Conservation (phyloP, 1,140 invertebrate species). For the Ceratitis capitata region DNA sequence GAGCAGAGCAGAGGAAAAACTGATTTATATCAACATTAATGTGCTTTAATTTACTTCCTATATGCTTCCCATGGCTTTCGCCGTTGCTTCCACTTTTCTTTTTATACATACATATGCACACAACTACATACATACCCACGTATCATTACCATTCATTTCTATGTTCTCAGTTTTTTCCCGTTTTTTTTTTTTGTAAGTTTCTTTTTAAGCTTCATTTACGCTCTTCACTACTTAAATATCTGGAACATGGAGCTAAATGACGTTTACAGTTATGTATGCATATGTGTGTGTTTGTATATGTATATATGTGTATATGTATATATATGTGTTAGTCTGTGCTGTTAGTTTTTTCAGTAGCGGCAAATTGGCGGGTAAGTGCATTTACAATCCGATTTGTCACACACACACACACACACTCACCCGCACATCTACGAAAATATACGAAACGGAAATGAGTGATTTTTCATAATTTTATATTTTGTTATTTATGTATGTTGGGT, state of each 20-base stretch:
- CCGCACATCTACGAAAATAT: background rate
- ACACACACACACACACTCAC: background rate
- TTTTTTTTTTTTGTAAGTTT: too few relatives aligned
- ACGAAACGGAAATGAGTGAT: constrained; percentile 8
- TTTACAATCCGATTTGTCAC: constrained; percentile 14
- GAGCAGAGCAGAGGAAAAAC: background rate
- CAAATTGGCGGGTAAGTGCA: background rate
- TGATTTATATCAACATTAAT: constrained; percentile 9
- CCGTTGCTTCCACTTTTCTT: background rate
- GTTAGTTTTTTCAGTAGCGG: background rate
- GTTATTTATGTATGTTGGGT: background rate
- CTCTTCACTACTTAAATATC: too few relatives aligned
- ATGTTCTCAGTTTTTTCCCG: too few relatives aligned
- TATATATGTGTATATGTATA: background rate
- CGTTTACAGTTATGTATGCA: too few relatives aligned
- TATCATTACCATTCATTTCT: background rate
- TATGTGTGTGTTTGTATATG: background rate
- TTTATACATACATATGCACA: background rate
- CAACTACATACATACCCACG: too few relatives aligned
- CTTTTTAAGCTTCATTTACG: too few relatives aligned
- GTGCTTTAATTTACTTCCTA: background rate
- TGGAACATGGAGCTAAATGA: too few relatives aligned
- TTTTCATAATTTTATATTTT: constrained; percentile 28
- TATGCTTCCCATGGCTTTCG: background rate
- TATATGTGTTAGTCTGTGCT: background rate